Base-by-base conservation (phyloP, 2,113 vertebrate species). In the Pelecanoides urinatrix region DNA sequence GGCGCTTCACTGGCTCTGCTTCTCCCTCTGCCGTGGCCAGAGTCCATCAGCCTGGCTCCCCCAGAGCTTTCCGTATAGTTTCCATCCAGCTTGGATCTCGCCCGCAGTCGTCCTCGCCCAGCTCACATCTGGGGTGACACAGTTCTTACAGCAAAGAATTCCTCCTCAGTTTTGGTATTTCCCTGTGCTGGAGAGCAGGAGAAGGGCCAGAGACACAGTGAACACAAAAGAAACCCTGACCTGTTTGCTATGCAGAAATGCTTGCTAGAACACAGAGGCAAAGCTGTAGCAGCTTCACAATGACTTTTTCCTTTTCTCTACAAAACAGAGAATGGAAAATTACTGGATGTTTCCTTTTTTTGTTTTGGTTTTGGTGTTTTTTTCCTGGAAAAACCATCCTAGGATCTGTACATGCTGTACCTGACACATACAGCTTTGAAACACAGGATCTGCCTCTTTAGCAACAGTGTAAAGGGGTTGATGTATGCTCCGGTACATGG, bases 41-140 rank as follows among this genome's bases (percentile, higher is more conserved):
- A 77, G 50, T 30, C 66, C 38, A 62, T 61, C 30, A 78, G 72
- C 26, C 38, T 53, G 59, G 38, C 18, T 90, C 34, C 13, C 25
- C 25, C 42, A 26, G 63, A 62, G 26, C 29, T 77, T 73, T 81
- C 32, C 0, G 0, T 38, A 40, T 26, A 36, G 14, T 44, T 85
- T 73, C n/a, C 42, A 58, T 29, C 21, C 42, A 52, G 34, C 22
- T 78, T 62, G 65, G 44, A 62, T 63, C 53, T 86, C 2, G 0
- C 38, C 68, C 0, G 0, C 13, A 53, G 23, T 36, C 5, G 0
- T 59, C 47, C 20, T 50, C 29, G 15, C 34, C 9, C 1, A 1
- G 8, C 21, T 82, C 40, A 50, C 23, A 36, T 61, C 36, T 68
- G 8, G 13, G 23, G 47, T 38, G 52, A 59, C 53, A 58, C 29